Percentiles rank a stretch among this genome's conserved stretches.
Conservation (phyloP, 92 coral and sea anemone genomes). For the Palythoa heliodiscus region DNA sequence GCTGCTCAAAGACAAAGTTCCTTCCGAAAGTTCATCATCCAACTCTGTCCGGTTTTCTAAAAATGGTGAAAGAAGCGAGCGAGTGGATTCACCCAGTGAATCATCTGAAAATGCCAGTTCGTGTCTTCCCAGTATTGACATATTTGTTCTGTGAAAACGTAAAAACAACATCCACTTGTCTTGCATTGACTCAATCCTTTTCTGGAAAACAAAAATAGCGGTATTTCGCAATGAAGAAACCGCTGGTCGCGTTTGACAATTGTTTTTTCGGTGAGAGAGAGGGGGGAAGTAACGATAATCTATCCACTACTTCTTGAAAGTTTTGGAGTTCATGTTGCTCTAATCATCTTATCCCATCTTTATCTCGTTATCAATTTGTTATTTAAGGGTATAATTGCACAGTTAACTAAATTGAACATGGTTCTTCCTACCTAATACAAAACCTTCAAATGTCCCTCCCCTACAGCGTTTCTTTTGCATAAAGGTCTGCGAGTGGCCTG, state of each 20-base stretch:
- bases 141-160: not conserved
- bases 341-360: not conserved
- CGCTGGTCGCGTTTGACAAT: constrained; percentile 22
- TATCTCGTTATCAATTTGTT: no score
- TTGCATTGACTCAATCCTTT: not conserved
- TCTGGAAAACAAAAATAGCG: constrained; percentile 35
- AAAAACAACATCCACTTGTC: not conserved
- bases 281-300: not conserved
- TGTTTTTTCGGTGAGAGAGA: not conserved
- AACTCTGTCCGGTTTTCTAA: constrained; percentile 41
- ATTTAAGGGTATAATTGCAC: no score
- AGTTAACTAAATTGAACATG: no score
- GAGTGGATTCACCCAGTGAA: constrained; percentile 94
- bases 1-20: constrained; percentile 53
- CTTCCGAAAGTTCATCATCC: constrained; percentile 56
- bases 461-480: no score
- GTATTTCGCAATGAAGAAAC: constrained; percentile 17
- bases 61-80: constrained; percentile 87
- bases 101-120: constrained; percentile 68
- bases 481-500: constrained; percentile 3
- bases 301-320: not conserved
- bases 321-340: no score
- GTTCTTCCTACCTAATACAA: no score
- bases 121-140: constrained; percentile 12
- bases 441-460: not conserved